Base-by-base conservation (phyloP, 2,797 vertebrate genomes). In the Alcedo atthis region DNA sequence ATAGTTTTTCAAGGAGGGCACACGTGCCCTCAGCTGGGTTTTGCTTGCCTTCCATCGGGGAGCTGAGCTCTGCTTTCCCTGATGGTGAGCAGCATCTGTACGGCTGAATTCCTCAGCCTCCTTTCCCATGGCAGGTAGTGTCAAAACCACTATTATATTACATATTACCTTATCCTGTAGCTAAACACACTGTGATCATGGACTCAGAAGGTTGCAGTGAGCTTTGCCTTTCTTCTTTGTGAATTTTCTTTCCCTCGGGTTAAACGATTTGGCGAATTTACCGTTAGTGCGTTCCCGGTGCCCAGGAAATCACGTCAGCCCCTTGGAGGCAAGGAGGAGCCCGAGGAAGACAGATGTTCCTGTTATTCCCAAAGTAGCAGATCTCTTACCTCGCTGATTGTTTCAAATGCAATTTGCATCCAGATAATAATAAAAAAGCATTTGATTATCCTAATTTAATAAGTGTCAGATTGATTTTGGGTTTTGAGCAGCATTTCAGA, bases 361-460 rank as follows among this genome's bases (percentile, higher is more conserved):
- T 62, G 16, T 78, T 93, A 30, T 40, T 89, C 42, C 43, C 40
- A 24, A 69, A 92, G 51, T 33, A 75, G 26, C 69, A 59, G 54
- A 19, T 69, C 57, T 71, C 81, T 35, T 78, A 48, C 69, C 26
- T 85, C 0, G 0, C 37, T 35, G 32, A n/a, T 89, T 75, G 73
- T 82, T 94, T 92, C 85, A 87, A 92, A 75, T 75, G 49, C 26
- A 66, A 17, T 69, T 90, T 90, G 26, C 73, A 54, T 94, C 33
- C 54, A 78, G 21, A 71, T 74, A 57, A 68, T 80, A 86, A 42
- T 68, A 55, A 77, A 15, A 48, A 64, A 67, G 26, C n/a, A 53
- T 83, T 68, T 82, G 7, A 42, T 83, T 92, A 67, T 66, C 57
- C 66, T 85, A 42, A 85, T 81, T 87, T 75, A 69, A 13, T 75